Conservation (phyloP, 2,888 invertebrate species). For the Zhuqinia jingwanae region DNA sequence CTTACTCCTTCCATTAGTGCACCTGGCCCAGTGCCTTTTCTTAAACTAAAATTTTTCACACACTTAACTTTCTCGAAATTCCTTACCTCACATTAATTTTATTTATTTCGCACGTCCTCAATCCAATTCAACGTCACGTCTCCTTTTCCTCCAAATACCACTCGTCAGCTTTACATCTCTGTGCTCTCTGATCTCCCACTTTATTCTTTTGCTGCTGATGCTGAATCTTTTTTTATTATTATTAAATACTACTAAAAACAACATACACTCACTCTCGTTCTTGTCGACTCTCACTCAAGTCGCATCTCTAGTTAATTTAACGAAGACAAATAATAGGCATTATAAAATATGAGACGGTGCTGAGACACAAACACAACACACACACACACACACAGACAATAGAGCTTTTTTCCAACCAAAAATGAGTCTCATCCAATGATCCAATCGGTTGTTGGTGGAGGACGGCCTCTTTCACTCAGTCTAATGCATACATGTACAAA, state of each 20-base stretch:
- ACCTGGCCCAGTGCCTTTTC: too few relatives aligned
- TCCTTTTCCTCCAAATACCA: not conserved
- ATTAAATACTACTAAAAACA: too few relatives aligned
- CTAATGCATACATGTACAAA: not conserved
- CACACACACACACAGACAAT: not conserved
- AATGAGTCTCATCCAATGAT: not conserved
- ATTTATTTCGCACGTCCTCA: not conserved
- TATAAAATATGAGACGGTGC: not conserved
- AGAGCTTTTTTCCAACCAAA: constrained; percentile 16
- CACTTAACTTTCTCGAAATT: too few relatives aligned
- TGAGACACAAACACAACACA: too few relatives aligned
- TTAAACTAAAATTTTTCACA: too few relatives aligned
- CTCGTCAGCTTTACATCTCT: not conserved
- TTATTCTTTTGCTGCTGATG: not conserved
- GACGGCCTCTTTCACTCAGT: not conserved
- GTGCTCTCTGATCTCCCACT: not conserved
- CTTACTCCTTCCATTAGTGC: too few relatives aligned
- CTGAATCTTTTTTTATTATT: not conserved
- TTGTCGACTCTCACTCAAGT: too few relatives aligned
- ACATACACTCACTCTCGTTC: too few relatives aligned
- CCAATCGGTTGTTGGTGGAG: constrained; percentile 3
- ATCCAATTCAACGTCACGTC: not conserved
- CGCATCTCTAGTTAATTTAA: too few relatives aligned
- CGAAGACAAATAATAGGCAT: not conserved
- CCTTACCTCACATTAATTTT: not conserved